phyloP scores from a whole-genome alignment of 2,888 invertebrate genomes.

The Chrysolina haemoptera region DNA sequence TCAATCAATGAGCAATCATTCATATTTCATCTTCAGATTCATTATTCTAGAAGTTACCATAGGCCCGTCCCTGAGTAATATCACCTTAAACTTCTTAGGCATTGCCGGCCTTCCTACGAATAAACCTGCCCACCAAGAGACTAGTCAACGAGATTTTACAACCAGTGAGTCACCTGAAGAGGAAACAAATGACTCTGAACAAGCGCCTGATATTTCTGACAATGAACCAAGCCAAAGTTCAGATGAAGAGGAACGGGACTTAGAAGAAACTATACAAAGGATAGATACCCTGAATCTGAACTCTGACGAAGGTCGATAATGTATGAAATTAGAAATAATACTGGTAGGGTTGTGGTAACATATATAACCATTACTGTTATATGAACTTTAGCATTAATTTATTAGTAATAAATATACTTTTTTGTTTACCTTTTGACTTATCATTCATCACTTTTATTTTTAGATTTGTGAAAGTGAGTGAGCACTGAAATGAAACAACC shows the following conservation, averaged over 20 bases:
- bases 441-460: not conserved
- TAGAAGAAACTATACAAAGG: constrained; percentile 24
- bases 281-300: constrained; percentile 3
- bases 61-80: no score
- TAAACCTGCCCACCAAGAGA: constrained; percentile 22
- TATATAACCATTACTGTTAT: not conserved
- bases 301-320: not conserved
- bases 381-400: not conserved
- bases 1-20: no score
- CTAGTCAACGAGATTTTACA: not conserved
- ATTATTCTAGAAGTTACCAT: no score
- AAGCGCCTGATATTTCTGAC: not conserved
- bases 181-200: constrained; percentile 6
- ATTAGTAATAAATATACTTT: not conserved
- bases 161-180: constrained; percentile 3
- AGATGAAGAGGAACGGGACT: constrained; percentile 5
- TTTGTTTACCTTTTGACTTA: not conserved
- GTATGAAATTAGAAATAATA: not conserved
- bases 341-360: not conserved
- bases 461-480: not conserved
- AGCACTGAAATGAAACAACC: no score
- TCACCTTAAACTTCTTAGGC: not conserved
- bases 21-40: no score
- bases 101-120: constrained; percentile 35
- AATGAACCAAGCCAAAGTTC: not conserved